Evolutionary conservation across 2,888 invertebrate species (phyloP).

Genomic region (Pheosia gnoma): DNA sequence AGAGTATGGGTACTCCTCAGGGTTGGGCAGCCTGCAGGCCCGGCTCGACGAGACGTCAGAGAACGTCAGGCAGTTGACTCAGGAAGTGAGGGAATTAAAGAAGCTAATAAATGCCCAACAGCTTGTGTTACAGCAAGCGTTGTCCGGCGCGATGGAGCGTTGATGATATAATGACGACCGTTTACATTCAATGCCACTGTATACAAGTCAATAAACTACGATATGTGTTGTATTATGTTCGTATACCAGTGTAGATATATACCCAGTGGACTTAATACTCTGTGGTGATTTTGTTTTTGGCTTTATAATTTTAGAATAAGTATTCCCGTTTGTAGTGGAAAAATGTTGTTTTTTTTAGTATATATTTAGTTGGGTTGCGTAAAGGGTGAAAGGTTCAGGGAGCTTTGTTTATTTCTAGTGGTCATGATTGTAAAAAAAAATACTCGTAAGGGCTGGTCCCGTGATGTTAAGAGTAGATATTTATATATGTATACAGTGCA

Average conservation of each 20-base stretch:
- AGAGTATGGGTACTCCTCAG: slow-evolving; percentile 82
- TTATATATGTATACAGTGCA: no score
- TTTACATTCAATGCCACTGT: slow-evolving; percentile 80
- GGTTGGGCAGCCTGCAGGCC: slow-evolving; percentile 84
- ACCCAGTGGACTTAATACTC: slow-evolving; percentile 59
- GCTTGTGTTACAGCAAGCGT: slow-evolving; percentile 78
- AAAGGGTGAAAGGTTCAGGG: background rate
- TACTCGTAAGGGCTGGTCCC: slow-evolving; percentile 36
- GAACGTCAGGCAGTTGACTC: slow-evolving; percentile 86
- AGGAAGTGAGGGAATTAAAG: slow-evolving; percentile 88
- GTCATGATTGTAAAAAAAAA: background rate
- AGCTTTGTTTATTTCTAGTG: no score
- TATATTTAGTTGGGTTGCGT: slow-evolving; percentile 6
- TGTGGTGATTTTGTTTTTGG: slow-evolving; percentile 62
- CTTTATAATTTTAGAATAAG: slow-evolving; percentile 20
- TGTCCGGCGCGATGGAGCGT: slow-evolving; percentile 74
- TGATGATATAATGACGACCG: slow-evolving; percentile 78
- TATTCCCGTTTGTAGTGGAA: slow-evolving; percentile 29
- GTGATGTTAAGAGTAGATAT: no score
- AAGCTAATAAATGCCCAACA: slow-evolving; percentile 80
- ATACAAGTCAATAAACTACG: slow-evolving; percentile 79
- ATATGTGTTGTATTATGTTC: slow-evolving; percentile 41
- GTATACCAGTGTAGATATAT: background rate
- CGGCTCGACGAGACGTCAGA: slow-evolving; percentile 88
- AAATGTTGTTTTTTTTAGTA: slow-evolving; percentile 14